phyloP scores from a whole-genome alignment of 2,113 vertebrate species.

The Semnornis frantzii region DNA sequence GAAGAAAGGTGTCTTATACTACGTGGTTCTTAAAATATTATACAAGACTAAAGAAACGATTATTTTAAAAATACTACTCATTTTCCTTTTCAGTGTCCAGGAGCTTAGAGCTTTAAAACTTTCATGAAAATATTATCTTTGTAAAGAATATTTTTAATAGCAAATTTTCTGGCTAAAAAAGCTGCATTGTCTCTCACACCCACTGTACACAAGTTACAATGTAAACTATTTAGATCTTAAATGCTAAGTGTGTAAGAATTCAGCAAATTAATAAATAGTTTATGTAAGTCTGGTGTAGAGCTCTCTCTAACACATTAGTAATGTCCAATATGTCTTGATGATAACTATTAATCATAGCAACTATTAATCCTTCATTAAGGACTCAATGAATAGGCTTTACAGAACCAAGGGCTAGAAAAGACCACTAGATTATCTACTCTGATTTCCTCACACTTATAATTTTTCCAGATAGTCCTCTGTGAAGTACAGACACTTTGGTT shows the following conservation, averaged over 20 bases:
- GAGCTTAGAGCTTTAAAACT: neutral
- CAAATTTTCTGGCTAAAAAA: neutral
- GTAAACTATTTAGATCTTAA: neutral
- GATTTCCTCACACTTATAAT: neutral
- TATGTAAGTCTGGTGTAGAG: neutral
- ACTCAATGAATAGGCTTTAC: neutral
- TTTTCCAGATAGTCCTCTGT: neutral
- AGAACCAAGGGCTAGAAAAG: neutral
- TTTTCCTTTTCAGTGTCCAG: neutral
- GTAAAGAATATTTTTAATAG: neutral
- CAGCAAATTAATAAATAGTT: neutral
- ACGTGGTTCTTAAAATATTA: neutral
- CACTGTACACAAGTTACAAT: neutral
- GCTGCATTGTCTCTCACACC: neutral
- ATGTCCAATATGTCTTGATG: neutral
- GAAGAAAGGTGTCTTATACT: neutral
- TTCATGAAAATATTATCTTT: neutral
- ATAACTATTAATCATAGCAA: neutral
- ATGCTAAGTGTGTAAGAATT: neutral
- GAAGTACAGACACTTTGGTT: neutral
- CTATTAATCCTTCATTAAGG: neutral
- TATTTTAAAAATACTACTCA: neutral
- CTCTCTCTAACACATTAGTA: neutral
- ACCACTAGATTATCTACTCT: neutral
- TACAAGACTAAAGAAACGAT: neutral